phyloP scores from a whole-genome alignment of 1,140 invertebrate species.

The Chrysomallon squamiferum region DNA sequence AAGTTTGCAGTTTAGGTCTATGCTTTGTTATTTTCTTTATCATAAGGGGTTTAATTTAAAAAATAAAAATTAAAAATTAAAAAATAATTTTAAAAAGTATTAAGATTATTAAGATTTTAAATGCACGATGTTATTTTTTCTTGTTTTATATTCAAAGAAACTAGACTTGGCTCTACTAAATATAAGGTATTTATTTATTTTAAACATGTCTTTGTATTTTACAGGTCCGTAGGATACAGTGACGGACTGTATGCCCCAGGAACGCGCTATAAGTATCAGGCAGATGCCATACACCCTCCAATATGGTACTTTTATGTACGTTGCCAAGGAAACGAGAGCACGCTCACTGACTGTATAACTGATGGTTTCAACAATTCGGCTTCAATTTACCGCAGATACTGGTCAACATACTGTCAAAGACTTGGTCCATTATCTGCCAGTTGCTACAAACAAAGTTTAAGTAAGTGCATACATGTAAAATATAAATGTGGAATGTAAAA shows the following conservation, averaged over 20 bases:
- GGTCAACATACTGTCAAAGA: constrained; percentile 13
- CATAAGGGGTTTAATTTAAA: too few relatives aligned
- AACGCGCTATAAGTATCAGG: constrained; percentile 10
- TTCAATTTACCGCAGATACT: constrained; percentile 15
- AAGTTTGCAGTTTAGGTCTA: too few relatives aligned
- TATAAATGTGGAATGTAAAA: too few relatives aligned
- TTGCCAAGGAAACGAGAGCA: constrained; percentile 20
- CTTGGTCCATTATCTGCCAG: constrained; percentile 17
- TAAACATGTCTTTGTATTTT: too few relatives aligned
- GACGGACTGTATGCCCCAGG: constrained; percentile 20
- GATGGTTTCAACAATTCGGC: constrained; percentile 22
- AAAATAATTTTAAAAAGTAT: too few relatives aligned
- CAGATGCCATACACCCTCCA: constrained; percentile 3
- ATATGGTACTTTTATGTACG: constrained; percentile 22
- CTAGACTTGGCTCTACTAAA: too few relatives aligned
- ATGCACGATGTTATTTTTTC: too few relatives aligned
- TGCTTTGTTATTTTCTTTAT: too few relatives aligned
- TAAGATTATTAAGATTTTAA: too few relatives aligned
- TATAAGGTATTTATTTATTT: too few relatives aligned
- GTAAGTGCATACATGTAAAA: constrained; percentile 1
- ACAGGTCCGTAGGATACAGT: neutral
- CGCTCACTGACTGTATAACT: constrained; percentile 14
- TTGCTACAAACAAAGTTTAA: constrained; percentile 17
- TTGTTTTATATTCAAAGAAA: too few relatives aligned
- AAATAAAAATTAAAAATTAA: too few relatives aligned